Evolutionary conservation across 2,797 vertebrate species (phyloP), one percentile per base, ranked within the genome.

Genomic region (Clarias fuscus): DNA sequence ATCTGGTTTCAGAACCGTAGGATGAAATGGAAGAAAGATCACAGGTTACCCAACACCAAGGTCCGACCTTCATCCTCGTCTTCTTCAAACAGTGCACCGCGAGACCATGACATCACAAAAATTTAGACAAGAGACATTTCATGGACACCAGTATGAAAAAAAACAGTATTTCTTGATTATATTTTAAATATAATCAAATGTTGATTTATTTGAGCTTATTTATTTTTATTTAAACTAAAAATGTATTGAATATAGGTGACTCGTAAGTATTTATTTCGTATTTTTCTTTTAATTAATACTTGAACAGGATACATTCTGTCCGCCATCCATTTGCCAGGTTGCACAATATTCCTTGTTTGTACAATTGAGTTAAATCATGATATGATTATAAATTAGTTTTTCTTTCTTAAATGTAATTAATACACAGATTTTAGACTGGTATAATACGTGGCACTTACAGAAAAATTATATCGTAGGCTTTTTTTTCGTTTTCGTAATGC

Each of bases 21-120:
- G 83, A 96, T 96, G 95, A 96, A 96, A 92, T 96, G 95, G 96
- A 96, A 96, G 93, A 96, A 96, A 92, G 95, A 96, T 92, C 96
- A 96, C 93, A 93, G 95, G 91, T 93, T 96, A 88, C 95, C 96
- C 77, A 96, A 96, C 91, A 96, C 96, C 92, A 96, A 96, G 93
- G 94, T 96, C 88, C 92, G 96, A 88, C 86, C 90, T 72, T 88
- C 88, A 27, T 88, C 88, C 58, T 86, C 86, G n/a, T 94, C 93
- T 59, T 87, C 92, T 2, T 89, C 90, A 71, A 88, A 85, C 82
- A 88, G 88, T 70, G 85, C 64, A 76, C 65, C 85, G 22, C 83
- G 86, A 76, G 86, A 88, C 76, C 85, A 96, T 93, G 95, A 96
- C 93, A 95, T 96, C 87, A 95, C 95, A 92, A 95, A 95, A 95